Base-by-base conservation (phyloP, 2,113 vertebrate genomes). In the Nanorana parkeri region DNA sequence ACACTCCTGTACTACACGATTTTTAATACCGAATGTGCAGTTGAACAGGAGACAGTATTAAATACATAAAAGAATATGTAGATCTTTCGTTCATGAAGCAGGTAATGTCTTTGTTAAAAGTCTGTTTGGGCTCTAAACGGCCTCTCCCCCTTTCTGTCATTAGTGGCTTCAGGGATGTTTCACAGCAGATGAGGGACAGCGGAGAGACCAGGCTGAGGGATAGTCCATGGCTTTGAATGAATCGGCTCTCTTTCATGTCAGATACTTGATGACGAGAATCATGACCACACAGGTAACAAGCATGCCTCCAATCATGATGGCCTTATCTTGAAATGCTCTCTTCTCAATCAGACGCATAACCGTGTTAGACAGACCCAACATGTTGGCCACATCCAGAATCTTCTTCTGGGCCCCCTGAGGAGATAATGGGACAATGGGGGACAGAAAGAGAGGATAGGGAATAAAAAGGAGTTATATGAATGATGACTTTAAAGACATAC, bases 291-390 rank as follows among this genome's bases (percentile, higher is more conserved):
- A 99, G 85, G 96, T 99, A 51, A 97, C 19, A 67, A 99, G 85
- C 96, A 99, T 99, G 6, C 98, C 98, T 8, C 95, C 96, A 0
- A 99, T 93, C 97, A 99, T 97, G 87, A 99, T 95, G 90, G 96
- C 95, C 89, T 97, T 99, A 84, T 99, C 98, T 77, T 98, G 97
- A 58, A 96, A 96, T 68, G 97, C 97, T 86, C 97, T 90, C 66
- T 97, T 96, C 88, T 99, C 97, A 1, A 98, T 97, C 80, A 99
- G 93, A 73, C 96, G 93, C 97, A 99, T 99, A 69, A 99, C 97
- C 0, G 97, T 99, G 87, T 99, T 99, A 24, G 97, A 99, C 85
- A 99, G 91, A 23, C 97, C 97, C 84, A 99, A 80, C 95, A 96
- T 97, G 90, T 98, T 99, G 74, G 96, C 98, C 60, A 99, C 95